phyloP scores from a whole-genome alignment of 1,140 invertebrate species.

The Leptopilina clavipes region DNA sequence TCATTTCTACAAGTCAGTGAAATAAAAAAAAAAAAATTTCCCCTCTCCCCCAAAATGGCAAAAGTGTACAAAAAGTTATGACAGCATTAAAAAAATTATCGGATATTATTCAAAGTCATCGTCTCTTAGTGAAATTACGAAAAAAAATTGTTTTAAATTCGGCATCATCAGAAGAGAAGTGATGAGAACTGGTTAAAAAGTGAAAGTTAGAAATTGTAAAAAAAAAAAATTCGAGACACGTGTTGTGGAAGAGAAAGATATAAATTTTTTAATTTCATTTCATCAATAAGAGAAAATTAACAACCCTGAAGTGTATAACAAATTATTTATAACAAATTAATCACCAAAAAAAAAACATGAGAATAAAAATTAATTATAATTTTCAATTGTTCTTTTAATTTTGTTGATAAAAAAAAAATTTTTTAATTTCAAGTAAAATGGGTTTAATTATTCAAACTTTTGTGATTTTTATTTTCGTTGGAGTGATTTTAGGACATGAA shows the following conservation, averaged over 20 bases:
- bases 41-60: not conserved
- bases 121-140: slow-evolving; percentile 20
- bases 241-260: too few species aligned
- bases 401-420: too few species aligned
- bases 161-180: not conserved
- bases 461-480: slow-evolving; percentile 33
- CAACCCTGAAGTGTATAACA: too few species aligned
- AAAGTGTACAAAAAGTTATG: slow-evolving; percentile 16
- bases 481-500: slow-evolving; percentile 32
- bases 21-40: not conserved
- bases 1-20: not conserved
- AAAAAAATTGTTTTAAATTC: slow-evolving; percentile 7
- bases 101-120: slow-evolving; percentile 9
- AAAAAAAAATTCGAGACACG: slow-evolving; percentile 1
- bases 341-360: too few species aligned
- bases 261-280: too few species aligned
- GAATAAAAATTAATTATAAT: too few species aligned
- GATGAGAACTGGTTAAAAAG: slow-evolving; percentile 2
- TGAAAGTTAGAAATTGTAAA: slow-evolving; percentile 1
- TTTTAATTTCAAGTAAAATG: not conserved
- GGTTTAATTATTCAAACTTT: not conserved
- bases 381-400: too few species aligned
- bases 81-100: slow-evolving; percentile 3
- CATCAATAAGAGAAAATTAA: too few species aligned
- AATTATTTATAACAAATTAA: too few species aligned